These are phyloP conservation scores for Colistium nudipinnis DNA, from an alignment of 2,113 vertebrate genomes.

Conservation along the genomic window DNA sequence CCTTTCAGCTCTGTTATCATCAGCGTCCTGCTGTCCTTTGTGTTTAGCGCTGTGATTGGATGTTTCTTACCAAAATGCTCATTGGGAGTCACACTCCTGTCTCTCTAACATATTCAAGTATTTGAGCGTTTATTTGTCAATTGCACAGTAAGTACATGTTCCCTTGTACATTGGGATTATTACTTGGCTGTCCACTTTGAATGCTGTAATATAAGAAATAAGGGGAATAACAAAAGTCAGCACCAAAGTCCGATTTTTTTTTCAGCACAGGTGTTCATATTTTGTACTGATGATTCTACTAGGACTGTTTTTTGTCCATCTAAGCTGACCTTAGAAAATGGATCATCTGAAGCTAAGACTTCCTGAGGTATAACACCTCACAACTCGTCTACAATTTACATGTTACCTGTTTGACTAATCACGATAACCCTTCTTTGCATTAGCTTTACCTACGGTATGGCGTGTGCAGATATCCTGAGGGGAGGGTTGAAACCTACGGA, in stretches of 20 bases:
- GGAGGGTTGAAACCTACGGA: not conserved
- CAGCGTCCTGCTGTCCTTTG: no score
- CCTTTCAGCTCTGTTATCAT: not conserved
- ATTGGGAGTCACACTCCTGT: not conserved
- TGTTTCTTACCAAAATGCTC: not conserved
- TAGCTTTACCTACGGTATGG: not conserved
- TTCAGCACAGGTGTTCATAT: not conserved
- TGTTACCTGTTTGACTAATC: not conserved
- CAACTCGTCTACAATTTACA: not conserved
- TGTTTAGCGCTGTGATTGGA: no score
- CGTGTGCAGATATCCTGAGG: slow-evolving; percentile 2
- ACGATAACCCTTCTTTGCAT: not conserved
- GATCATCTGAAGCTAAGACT: no score
- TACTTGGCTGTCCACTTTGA: no score
- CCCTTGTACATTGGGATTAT: no score
- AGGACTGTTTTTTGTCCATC: not conserved
- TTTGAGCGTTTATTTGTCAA: no score
- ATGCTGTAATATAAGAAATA: no score
- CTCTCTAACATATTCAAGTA: no score
- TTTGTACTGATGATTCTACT: not conserved
- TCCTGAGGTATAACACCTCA: not conserved
- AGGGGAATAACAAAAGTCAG: no score
- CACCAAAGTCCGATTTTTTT: no score
- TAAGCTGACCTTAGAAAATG: not conserved
- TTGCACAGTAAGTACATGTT: no score